Evolutionary conservation across 2,888 invertebrate species (phyloP).

Genomic region (Campoletis raptor): DNA sequence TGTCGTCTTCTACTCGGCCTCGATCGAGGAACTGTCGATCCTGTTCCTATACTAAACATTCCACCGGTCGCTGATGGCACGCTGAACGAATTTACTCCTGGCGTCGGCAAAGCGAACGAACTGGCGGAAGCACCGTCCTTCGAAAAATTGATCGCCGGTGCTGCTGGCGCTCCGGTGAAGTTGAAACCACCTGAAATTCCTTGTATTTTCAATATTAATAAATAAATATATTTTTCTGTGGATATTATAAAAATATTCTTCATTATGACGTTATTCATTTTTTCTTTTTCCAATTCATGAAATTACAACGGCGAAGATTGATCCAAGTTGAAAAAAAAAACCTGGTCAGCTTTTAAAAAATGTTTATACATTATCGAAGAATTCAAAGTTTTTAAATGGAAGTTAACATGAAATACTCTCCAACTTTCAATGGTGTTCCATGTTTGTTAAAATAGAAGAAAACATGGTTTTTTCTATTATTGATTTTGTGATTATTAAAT

Average conservation of each 20-base stretch:
- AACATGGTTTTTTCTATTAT: too few relatives aligned
- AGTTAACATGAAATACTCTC: too few relatives aligned
- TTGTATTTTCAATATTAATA: neutral
- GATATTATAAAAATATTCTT: neutral
- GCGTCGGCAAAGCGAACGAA: constrained; percentile 74
- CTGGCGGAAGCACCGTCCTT: constrained; percentile 70
- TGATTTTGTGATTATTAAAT: too few relatives aligned
- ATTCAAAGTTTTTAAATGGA: too few relatives aligned
- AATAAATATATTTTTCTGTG: neutral
- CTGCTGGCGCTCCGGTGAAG: constrained; percentile 78
- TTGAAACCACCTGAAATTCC: constrained; percentile 78
- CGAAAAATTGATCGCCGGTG: constrained; percentile 79
- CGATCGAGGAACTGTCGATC: constrained; percentile 83
- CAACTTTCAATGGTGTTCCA: too few relatives aligned
- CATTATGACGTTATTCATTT: neutral
- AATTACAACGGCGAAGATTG: too few relatives aligned
- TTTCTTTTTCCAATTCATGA: too few relatives aligned
- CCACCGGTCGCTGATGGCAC: constrained; percentile 71
- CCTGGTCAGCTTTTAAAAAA: too few relatives aligned
- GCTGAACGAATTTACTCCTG: constrained; percentile 71
- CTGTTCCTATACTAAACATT: constrained; percentile 86
- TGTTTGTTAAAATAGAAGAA: too few relatives aligned
- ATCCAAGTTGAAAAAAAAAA: neutral
- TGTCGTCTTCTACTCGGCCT: constrained; percentile 82
- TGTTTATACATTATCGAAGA: too few relatives aligned